Base-by-base conservation (phyloP, 64 coral and sea anemone genomes). In the Pachyseris speciosa region DNA sequence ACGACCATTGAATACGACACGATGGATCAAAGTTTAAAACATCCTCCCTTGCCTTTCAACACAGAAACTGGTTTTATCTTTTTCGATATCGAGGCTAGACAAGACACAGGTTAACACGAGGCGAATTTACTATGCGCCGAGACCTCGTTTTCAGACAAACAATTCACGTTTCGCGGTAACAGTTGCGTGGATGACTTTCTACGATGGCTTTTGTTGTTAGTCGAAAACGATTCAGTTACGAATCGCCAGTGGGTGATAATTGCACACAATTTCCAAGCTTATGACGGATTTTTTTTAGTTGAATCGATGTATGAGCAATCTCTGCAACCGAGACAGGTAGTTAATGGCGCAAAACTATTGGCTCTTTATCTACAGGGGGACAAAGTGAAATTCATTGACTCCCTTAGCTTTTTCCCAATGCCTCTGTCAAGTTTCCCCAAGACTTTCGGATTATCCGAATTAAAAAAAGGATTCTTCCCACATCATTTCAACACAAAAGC, bases 401-500 rank as follows among this genome's bases (percentile, higher is more conserved):
- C 50, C 9, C 17, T 80, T 9, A 34, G 37, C 10, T 80, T 80
- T 32, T 15, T 80, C 0, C 47, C 45, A 29, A 53, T 80, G 49
- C 1, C 50, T 0, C 28, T 80, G 12, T 28, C 74, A 11, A 11
- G 25, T 10, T 37, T 83, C 36, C 28, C 48, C 16, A 37, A 81
- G 6, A 60, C 29, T 29, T 36, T 81, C 34, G 78, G 52, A 1
- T 37, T 83, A 2, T 26, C 25, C 0, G 30, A 59, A 31, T 13
- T 63, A 16, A 79, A 79, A 7, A 83, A 83, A 28, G 78, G 78
- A 4, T 61, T 37, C 26, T 83, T 64, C 7, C 53, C 78, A 0
- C 78, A 83, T 37, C 37, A 60, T 39, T 83, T 83, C 4, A 83
- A 83, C 4, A 83, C 78, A 7, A 20, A 15, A 15, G 78, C 8